Evolutionary conservation across 2,888 invertebrate species (phyloP), one percentile per base, ranked within the genome.

Genomic region (Heteromurus nitidus): DNA sequence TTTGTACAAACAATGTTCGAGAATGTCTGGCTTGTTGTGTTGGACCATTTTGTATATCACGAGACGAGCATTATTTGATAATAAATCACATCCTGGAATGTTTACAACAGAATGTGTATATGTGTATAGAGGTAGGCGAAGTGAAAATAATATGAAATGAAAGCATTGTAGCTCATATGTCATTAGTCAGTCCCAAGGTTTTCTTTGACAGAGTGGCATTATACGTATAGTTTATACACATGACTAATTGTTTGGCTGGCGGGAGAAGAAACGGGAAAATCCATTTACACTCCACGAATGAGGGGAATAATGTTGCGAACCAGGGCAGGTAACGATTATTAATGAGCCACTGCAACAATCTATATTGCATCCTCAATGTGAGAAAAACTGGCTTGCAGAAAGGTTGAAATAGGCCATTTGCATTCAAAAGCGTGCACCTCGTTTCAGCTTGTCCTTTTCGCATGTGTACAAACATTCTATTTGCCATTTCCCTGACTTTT

Each of bases 301-400:
- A 28, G 47, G 16, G 31, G 13, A 47, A 50, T 50, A 44, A 36
- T 74, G 30, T 18, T 16, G 60, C 53, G 22, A 50, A 53, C 28
- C 2, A 26, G 44, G 62, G 62, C 28, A 73, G 31, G 62, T 22
- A 62, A 28, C 30, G 22, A 60, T 68, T 75, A 75, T 75, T 68
- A 68, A 75, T 75, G 75, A 75, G 75, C 20, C 68, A 42, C 53
- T 67, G 75, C 68, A 75, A 58, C 60, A 75, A 68, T 75, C 75
- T 75, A 64, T 60, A 67, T 60, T 75, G 75, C 75, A 67, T 75
- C 75, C 68, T 55, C 68, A 75, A 75, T 53, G 53, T 65, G 73
- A 44, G 28, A 26, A 75, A 75, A 68, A 68, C 76, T 60, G 42
- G 67, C 67, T 44, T 60, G 44, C 18, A 75, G 67, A 76, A 62